Evolutionary conservation across 2,888 invertebrate genomes (phyloP).

Genomic region (Lysandra bellargus): DNA sequence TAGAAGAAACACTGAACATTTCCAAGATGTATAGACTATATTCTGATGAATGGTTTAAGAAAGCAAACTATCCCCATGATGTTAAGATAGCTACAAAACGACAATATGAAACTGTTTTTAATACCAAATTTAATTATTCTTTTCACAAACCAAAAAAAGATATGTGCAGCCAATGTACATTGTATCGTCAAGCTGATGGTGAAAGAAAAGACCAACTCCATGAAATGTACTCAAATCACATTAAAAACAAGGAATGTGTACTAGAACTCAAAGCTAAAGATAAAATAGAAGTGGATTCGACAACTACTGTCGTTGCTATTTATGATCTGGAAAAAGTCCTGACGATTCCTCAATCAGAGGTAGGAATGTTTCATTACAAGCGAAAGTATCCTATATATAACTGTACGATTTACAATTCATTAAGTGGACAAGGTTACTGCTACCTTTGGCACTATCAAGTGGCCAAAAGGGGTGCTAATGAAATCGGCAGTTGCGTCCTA

Average conservation of each 20-base stretch:
- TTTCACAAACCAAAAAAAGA: constrained; percentile 20
- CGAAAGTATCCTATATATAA: constrained; percentile 36
- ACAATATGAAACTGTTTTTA: constrained; percentile 22
- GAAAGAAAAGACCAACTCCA: constrained; percentile 26
- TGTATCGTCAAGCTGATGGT: constrained; percentile 24
- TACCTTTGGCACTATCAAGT: constrained; percentile 28
- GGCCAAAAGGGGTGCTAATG: constrained; percentile 21
- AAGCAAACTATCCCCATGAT: background rate
- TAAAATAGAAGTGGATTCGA: background rate
- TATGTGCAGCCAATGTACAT: background rate
- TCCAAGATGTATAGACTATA: background rate
- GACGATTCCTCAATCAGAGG: constrained; percentile 31
- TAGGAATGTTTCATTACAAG: constrained; percentile 36
- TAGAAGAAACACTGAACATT: background rate
- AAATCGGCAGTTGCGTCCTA: constrained; percentile 28
- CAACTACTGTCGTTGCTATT: constrained; percentile 2
- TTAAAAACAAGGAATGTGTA: constrained; percentile 23
- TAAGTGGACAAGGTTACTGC: constrained; percentile 24
- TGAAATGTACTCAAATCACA: constrained; percentile 7
- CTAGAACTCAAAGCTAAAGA: constrained; percentile 22
- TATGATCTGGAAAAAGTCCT: constrained; percentile 33
- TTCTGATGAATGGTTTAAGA: background rate
- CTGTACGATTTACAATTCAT: constrained; percentile 30
- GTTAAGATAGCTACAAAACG: background rate
- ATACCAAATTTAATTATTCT: constrained; percentile 10